Conservation (phyloP, 2,113 vertebrate genomes). For the Mus pahari region DNA sequence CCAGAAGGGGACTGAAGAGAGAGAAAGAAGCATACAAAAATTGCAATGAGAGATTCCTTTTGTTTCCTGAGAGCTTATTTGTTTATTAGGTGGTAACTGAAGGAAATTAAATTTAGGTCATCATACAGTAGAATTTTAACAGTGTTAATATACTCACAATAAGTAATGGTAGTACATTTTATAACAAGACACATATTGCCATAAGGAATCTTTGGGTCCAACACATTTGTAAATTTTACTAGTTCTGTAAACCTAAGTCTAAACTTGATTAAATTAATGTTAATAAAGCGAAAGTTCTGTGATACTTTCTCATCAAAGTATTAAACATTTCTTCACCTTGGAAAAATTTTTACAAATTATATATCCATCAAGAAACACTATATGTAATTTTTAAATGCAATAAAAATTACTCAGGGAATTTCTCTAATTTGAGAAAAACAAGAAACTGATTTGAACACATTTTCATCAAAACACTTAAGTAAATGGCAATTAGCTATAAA, state of each 20-base stretch:
- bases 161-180: neutral
- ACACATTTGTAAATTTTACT: neutral
- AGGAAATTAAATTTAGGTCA: no score
- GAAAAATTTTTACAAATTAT: no score
- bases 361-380: neutral
- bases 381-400: neutral
- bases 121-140: no score
- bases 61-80: neutral
- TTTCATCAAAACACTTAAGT: neutral
- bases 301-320: neutral
- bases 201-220: neutral
- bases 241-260: neutral
- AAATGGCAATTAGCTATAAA: neutral
- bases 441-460: neutral
- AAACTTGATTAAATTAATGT: neutral
- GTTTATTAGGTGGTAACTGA: neutral
- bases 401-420: neutral
- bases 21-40: neutral
- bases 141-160: neutral
- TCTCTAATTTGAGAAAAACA: neutral
- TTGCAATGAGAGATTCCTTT: neutral
- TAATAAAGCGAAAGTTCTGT: neutral
- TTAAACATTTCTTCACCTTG: no score
- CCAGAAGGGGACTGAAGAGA: rapidly evolving
- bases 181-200: neutral